Evolutionary conservation across 2,888 invertebrate species (phyloP), one percentile per base, ranked within the genome.

Genomic region (Scrobipalpa atriplicella): DNA sequence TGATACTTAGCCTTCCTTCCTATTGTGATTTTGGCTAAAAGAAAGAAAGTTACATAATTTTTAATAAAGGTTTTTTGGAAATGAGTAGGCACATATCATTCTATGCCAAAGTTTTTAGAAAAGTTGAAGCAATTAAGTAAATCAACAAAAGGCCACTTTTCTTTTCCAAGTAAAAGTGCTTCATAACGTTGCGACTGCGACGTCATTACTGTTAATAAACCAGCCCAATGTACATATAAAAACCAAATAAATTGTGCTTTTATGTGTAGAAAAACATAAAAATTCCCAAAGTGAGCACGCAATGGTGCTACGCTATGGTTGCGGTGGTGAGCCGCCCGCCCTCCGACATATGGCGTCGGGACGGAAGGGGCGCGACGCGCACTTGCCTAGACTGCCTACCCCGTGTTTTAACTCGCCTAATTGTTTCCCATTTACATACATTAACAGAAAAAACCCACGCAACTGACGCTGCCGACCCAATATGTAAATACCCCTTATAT

Each of bases 341-440:
- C 87, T 78, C 84, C 75, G 78, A 76, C 92, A 92, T 88, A 90
- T 91, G 92, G 92, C 85, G 83, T 73, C 75, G 73, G 75, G 75
- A 74, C 81, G 83, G 84, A 83, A 86, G 87, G 91, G 89, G 87
- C 82, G 84, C 84, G 82, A 85, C 83, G 84, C 85, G 84, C 86
- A 77, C 89, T 86, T 88, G 89, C 89, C 88, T 88, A 89, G 85
- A 87, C 89, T 89, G 89, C 87, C 90, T 89, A 88, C 92, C 92
- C 90, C 90, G 90, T 89, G 86, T 91, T 86, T 91, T 91, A 92
- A 90, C 89, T 90, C 89, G 89, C 90, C 89, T 92, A 92, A 92
- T 92, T 92, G 91, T 84, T 90, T 91, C 88, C 87, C 88, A 92
- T 92, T 92, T 92, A 90, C 92, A 92, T 92, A 92, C 82, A 90